Percentiles rank a stretch among this genome's conserved stretches.
phyloP scores from a whole-genome alignment of 2,113 vertebrate genomes.

The Rhabdornis inornatus region DNA sequence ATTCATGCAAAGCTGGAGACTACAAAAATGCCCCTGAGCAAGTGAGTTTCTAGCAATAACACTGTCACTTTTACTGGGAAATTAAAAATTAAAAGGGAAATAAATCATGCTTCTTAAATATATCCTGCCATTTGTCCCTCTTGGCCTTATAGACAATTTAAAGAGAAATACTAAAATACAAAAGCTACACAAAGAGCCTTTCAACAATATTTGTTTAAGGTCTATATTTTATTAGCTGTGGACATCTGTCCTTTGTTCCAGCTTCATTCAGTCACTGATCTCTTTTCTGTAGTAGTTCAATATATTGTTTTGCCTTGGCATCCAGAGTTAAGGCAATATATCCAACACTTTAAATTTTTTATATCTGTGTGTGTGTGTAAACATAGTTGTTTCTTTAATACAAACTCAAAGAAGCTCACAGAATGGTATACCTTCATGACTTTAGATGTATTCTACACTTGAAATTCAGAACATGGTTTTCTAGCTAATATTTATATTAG shows the following conservation, averaged over 20 bases:
- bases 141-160: not conserved
- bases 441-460: not conserved
- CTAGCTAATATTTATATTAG: not conserved
- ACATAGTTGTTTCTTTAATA: not conserved
- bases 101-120: conserved; percentile 12
- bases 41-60: conserved; percentile 33
- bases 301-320: not conserved
- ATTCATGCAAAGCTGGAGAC: conserved; percentile 36
- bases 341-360: not conserved
- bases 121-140: not conserved
- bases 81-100: conserved; percentile 56
- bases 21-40: conserved; percentile 42
- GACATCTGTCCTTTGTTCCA: not conserved
- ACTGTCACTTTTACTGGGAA: not conserved
- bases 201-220: not conserved
- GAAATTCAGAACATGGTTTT: not conserved
- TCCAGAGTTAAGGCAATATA: not conserved
- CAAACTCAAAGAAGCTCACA: not conserved
- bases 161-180: not conserved
- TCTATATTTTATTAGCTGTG: not conserved
- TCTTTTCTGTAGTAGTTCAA: not conserved
- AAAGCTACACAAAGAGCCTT: not conserved
- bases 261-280: not conserved
- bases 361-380: not conserved
- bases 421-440: not conserved